Evolutionary conservation across 2,797 vertebrate species (phyloP), one percentile per base, ranked within the genome.

Genomic region (Lithobates sylvaticus): DNA sequence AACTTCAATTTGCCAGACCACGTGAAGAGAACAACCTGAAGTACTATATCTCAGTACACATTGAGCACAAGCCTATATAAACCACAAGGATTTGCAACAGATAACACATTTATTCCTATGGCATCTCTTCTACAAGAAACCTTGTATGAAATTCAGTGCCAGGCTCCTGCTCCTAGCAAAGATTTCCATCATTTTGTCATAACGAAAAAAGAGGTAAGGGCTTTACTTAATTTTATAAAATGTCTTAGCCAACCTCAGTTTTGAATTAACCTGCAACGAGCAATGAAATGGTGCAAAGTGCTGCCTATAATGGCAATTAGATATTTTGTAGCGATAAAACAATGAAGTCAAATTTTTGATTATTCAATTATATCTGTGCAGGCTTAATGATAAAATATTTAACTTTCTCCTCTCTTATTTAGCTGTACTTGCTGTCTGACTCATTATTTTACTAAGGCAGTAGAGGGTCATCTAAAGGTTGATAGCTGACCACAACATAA

Each of bases 91-190:
- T 34, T 67, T 68, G 23, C 21, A 29, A 39, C 18, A 68, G 76
- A 10, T 5, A 34, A 64, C 29, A n/a, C 7, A 29, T 0, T 3
- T 26, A 70, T 32, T 70, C 78, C 23, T 69, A 84, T 89, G 88
- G 67, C 84, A 27, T 90, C 88, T 44, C 82, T 91, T 26, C 85
- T 90, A 71, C 86, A 87, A 16, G 76, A 87, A 8, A 76, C 27
- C 8, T 74, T 91, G 27, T 89, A 47, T 2, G 39, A 89, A 81
- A 32, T 83, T 79, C 64, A 79, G 18, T 68, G 68, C 26, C 89
- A 88, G 70, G 81, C 80, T 72, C 79, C 87, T 61, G 7, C 88
- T 70, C 89, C 71, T 5, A 86, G 85, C 74, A 92, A 91, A 86
- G 89, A 89, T 42, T 89, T 89, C 39, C 84, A 91, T 36, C 21